Evolutionary conservation across 2,113 vertebrate species (phyloP).

Genomic region (Corydoras maculifer): DNA sequence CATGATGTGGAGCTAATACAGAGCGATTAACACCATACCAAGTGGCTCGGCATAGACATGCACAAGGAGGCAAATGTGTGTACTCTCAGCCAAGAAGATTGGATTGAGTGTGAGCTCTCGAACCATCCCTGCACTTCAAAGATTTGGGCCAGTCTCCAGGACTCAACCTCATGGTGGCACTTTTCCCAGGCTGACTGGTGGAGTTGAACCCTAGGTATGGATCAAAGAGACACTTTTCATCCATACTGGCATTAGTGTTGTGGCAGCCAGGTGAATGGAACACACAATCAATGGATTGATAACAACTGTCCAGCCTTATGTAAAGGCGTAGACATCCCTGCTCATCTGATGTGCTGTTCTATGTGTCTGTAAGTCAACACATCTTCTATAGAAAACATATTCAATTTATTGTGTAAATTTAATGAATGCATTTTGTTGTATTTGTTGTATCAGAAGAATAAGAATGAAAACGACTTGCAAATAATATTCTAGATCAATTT

Average conservation of each 20-base stretch:
- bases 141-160: slow-evolving; percentile 40
- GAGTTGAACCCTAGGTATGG: slow-evolving; percentile 37
- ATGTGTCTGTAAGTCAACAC: too few species aligned
- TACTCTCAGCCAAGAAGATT: slow-evolving; percentile 40
- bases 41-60: slow-evolving; percentile 29
- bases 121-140: slow-evolving; percentile 9
- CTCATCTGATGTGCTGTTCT: too few species aligned
- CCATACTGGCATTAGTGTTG: slow-evolving; percentile 15
- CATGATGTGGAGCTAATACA: slow-evolving; percentile 31
- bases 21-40: slow-evolving; percentile 32
- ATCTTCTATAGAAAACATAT: too few species aligned
- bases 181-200: slow-evolving; percentile 27
- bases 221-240: slow-evolving; percentile 35
- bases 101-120: slow-evolving; percentile 30
- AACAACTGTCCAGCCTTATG: too few species aligned
- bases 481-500: too few species aligned
- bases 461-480: too few species aligned
- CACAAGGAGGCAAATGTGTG: slow-evolving; percentile 28
- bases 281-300: neutral
- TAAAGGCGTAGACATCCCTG: too few species aligned
- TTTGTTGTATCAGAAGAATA: too few species aligned
- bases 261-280: slow-evolving; percentile 27
- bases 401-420: too few species aligned
- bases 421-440: too few species aligned
- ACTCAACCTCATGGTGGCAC: slow-evolving; percentile 18